phyloP scores from a whole-genome alignment of 2,888 invertebrate species.

The Anaspis maculata region DNA sequence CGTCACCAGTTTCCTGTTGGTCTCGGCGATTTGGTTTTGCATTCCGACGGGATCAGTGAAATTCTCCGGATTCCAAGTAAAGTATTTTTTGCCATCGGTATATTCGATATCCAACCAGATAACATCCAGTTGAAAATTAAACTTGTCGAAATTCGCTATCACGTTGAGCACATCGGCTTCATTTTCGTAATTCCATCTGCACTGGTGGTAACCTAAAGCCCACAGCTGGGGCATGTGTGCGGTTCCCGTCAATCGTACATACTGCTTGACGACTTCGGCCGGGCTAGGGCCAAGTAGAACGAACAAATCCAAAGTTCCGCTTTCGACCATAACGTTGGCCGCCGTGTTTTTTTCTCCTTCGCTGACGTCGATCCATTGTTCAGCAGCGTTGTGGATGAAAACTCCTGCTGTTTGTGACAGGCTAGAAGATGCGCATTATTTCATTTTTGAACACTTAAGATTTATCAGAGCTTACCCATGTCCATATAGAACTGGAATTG shows the following conservation, averaged over 20 bases:
- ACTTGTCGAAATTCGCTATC: constrained; percentile 71
- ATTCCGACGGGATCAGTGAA: constrained; percentile 78
- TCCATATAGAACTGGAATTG: constrained; percentile 83
- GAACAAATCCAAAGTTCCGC: constrained; percentile 85
- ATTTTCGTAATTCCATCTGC: constrained; percentile 80
- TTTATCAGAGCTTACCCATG: constrained; percentile 59
- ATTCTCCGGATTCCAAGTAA: constrained; percentile 89
- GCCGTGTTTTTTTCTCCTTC: too few species aligned
- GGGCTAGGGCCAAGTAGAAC: constrained; percentile 81
- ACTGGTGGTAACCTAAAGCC: constrained; percentile 36
- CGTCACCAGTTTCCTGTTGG: constrained; percentile 80
- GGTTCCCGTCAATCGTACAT: constrained; percentile 74
- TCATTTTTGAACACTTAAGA: too few species aligned
- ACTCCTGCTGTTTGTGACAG: constrained; percentile 80
- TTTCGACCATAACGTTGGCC: constrained; percentile 88
- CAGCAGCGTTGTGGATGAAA: constrained; percentile 91
- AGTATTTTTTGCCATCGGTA: constrained; percentile 67
- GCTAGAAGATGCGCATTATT: too few species aligned
- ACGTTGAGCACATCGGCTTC: constrained; percentile 82
- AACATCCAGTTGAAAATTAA: constrained; percentile 89
- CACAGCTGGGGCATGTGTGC: constrained; percentile 68
- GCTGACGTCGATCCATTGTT: constrained; percentile 89
- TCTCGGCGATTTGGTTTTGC: constrained; percentile 75
- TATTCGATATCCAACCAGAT: constrained; percentile 99
- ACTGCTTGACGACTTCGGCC: constrained; percentile 76